A percentile compares a stretch with the other conserved stretches of the same genome.
Evolutionary conservation across 2,888 invertebrate species (phyloP).

Genomic region (Lithophane semibrunnea): DNA sequence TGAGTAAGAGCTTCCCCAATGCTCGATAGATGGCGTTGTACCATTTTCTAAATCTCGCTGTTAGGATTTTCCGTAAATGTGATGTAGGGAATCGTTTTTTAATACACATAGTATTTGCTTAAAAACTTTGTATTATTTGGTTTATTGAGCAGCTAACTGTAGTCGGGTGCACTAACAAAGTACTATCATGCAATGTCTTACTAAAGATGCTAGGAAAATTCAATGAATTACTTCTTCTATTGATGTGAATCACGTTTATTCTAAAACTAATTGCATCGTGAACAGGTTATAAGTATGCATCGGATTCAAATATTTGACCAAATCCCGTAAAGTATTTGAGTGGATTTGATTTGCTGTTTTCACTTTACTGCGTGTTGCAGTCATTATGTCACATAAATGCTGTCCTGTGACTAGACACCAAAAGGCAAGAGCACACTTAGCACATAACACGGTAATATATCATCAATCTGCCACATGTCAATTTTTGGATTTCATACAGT

Average conservation of each 20-base stretch:
- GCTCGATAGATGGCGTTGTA: no score
- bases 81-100: no score
- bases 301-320: neutral
- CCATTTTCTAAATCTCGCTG: no score
- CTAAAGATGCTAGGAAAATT: neutral
- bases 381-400: slow-evolving; percentile 8
- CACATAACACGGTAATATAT: neutral
- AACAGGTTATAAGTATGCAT: neutral
- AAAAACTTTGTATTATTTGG: no score
- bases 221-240: neutral
- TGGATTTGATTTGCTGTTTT: neutral
- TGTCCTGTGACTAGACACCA: neutral
- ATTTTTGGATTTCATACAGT: neutral
- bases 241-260: neutral
- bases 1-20: no score
- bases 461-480: neutral
- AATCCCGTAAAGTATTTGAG: neutral
- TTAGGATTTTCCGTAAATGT: no score
- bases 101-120: no score
- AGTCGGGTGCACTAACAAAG: no score
- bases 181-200: neutral
- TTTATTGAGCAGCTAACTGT: no score
- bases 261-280: neutral
- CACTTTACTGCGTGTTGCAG: neutral
- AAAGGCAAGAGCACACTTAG: slow-evolving; percentile 8